A percentile compares a stretch with the other conserved stretches of the same genome.
Conservation (phyloP, 2,113 vertebrate species). For the Neopipo cinnamomea region DNA sequence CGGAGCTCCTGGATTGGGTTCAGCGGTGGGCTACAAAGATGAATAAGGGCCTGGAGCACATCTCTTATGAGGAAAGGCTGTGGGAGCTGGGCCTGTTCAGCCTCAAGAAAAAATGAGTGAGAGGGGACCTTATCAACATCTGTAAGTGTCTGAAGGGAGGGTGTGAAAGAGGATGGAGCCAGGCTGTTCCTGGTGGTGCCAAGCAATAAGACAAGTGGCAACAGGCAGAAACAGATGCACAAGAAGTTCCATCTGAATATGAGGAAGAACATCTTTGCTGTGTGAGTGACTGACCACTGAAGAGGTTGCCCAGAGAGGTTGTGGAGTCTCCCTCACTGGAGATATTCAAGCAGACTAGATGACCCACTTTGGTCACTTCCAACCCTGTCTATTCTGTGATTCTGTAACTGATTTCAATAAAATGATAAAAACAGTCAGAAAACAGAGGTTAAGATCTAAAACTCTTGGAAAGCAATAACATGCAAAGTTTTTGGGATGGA, state of each 20-base stretch:
- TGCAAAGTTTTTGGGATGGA: neutral
- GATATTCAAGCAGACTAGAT: neutral
- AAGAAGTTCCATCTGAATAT: neutral
- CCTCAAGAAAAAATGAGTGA: rapidly evolving
- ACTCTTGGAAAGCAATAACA: neutral
- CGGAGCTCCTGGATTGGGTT: neutral
- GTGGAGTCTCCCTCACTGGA: neutral
- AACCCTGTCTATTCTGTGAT: neutral
- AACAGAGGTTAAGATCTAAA: neutral
- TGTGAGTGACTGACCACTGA: neutral
- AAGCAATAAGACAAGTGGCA: neutral
- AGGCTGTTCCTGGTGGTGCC: neutral
- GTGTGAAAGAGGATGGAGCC: neutral
- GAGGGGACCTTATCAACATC: neutral
- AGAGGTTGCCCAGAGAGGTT: neutral
- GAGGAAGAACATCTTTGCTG: neutral
- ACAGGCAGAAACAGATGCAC: neutral
- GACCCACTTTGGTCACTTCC: neutral
- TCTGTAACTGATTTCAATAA: neutral
- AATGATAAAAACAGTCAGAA: neutral
- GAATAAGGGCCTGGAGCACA: neutral
- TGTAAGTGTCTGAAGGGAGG: neutral
- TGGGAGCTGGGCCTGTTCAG: neutral
- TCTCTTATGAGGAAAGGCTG: neutral
- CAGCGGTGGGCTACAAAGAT: neutral